Base-by-base conservation (phyloP, 1,140 invertebrate species). In the Charaxes varanes region DNA sequence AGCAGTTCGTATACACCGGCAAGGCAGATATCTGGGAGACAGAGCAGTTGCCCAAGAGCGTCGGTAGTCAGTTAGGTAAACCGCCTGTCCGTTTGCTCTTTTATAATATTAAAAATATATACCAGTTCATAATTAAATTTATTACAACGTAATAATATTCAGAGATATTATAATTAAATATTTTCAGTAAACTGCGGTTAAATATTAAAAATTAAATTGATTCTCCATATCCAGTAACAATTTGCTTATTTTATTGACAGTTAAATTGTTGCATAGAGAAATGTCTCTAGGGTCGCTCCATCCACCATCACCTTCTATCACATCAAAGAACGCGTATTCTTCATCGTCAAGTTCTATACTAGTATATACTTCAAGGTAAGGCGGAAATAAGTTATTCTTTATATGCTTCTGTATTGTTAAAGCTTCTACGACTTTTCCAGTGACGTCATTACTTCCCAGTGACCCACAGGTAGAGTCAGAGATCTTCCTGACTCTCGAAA, bases 211-310 rank as follows among this genome's bases (percentile, higher is more conserved):
- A n/a, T 28, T 11, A 17, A 57, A 49, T 28, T 54, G 41, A 6
- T 36, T 42, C 21, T 56, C 14, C 52, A 61, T 59, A 10, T 52
- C 48, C 18, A 59, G 8, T 3, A 28, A 15, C 15, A 88, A 63
- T 86, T 86, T 71, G 73, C 81, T 66, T 69, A 80, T 68, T 86
- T 61, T 62, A 11, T 32, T 48, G 4, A 31, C 21, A 12, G 82
- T 85, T 53, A 83, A 74, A 44, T 80, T 68, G 15, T 49, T 65
- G 48, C 85, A 86, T 16, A 86, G 51, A 33, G 63, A 60, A 47
- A 77, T 76, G 54, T 86, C 83, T 15, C 84, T 53, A 3, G 61
- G 57, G 42, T 73, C 70, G 28, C 19, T 60, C 62, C 63, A 71
- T 2, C 62, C 64, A 16, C 62, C 67, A 23, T 48, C 53, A 6